These are phyloP conservation scores for Hyperopisus bebe DNA, from an alignment of 2,113 vertebrate genomes.

Conservation along the genomic window DNA sequence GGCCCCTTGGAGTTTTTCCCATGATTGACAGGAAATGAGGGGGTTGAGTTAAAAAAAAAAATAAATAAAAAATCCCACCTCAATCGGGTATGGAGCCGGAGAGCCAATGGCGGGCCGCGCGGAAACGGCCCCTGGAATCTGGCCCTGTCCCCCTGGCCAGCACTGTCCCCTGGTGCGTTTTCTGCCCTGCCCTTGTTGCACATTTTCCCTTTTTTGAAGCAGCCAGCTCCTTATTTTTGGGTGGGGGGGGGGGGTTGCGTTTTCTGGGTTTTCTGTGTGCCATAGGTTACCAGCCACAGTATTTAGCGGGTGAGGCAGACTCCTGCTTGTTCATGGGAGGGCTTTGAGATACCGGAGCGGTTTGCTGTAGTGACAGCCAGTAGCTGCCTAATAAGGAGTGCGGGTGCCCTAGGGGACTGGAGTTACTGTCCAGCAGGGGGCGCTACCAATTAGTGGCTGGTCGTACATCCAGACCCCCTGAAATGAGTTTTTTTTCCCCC, in stretches of 20 bases:
- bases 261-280: neutral
- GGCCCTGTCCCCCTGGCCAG: neutral
- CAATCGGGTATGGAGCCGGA: neutral
- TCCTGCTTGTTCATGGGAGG: neutral
- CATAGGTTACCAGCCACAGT: constrained; percentile 8
- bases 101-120: neutral
- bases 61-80: neutral
- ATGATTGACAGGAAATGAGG: constrained; percentile 10
- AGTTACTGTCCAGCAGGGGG: neutral
- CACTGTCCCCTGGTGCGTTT: neutral
- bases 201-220: neutral
- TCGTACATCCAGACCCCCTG: neutral
- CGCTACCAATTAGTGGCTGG: neutral
- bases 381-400: neutral
- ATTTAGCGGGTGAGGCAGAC: neutral
- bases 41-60: neutral
- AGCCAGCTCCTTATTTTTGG: neutral
- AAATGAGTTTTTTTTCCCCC: neutral
- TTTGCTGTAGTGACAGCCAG: neutral
- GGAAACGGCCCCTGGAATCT: neutral
- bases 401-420: neutral
- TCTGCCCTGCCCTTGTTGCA: neutral
- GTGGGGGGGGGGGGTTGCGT: neutral
- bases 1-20: neutral
- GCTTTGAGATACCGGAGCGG: neutral